Conservation (phyloP, 2,888 invertebrate genomes). For the Drosophila kokeensis region DNA sequence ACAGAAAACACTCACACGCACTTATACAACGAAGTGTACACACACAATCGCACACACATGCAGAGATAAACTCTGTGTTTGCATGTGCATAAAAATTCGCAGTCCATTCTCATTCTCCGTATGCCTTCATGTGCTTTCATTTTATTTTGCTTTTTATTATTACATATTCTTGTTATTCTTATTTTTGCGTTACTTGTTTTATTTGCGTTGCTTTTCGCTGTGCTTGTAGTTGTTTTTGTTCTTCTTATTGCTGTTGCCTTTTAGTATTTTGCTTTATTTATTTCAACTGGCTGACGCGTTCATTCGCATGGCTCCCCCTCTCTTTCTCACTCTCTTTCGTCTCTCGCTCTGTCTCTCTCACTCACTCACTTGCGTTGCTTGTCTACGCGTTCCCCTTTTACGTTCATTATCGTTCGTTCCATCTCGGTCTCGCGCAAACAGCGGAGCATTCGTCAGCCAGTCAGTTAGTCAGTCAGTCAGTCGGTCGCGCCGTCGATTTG, state of each 20-base stretch:
- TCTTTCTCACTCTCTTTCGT: not conserved
- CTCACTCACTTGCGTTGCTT: slow-evolving; percentile 17
- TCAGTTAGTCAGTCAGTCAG: slow-evolving; percentile 38
- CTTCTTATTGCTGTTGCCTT: slow-evolving; percentile 22
- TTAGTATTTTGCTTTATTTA: slow-evolving; percentile 68
- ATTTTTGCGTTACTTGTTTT: slow-evolving; percentile 61
- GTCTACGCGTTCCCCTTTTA: slow-evolving; percentile 28
- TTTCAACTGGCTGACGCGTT: slow-evolving; percentile 69
- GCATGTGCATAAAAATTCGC: slow-evolving; percentile 64
- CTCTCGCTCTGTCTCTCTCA: not conserved
- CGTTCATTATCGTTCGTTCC: slow-evolving; percentile 32
- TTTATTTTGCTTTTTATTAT: slow-evolving; percentile 64
- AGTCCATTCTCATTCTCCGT: slow-evolving; percentile 54
- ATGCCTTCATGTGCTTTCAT: slow-evolving; percentile 55
- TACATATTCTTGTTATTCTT: slow-evolving; percentile 61
- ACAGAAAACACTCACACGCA: slow-evolving; percentile 3
- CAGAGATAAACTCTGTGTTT: slow-evolving; percentile 10
- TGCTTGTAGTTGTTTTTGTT: slow-evolving; percentile 19
- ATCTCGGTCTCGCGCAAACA: slow-evolving; percentile 33
- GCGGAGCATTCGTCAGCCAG: slow-evolving; percentile 51
- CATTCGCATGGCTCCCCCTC: slow-evolving; percentile 43
- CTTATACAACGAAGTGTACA: not conserved
- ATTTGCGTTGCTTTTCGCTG: slow-evolving; percentile 51
- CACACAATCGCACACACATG: slow-evolving; percentile 7
- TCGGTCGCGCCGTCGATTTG: slow-evolving; percentile 25